phyloP scores from a whole-genome alignment of 2,113 vertebrate species.

The Urocitellus parryii region DNA sequence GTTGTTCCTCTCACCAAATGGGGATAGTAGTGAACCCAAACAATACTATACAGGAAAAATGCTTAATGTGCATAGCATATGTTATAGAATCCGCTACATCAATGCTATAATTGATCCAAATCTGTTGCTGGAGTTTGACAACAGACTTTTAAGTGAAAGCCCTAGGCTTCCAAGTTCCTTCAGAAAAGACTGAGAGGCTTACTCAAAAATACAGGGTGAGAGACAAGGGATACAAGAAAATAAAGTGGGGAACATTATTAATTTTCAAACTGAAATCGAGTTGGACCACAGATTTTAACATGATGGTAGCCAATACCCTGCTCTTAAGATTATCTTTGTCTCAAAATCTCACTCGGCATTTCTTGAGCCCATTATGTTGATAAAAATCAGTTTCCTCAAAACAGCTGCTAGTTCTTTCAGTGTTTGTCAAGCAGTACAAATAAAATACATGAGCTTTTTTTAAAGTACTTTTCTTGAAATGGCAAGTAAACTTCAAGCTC shows the following conservation, averaged over 20 bases:
- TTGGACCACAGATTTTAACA: not conserved
- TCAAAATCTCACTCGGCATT: not conserved
- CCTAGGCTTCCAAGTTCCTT: not conserved
- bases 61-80: not conserved
- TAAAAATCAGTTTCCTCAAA: not conserved
- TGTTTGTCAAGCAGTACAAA: conserved; percentile 18
- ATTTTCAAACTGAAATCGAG: conserved; percentile 2
- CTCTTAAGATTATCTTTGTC: not conserved
- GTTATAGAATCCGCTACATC: not conserved
- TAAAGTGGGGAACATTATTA: not conserved
- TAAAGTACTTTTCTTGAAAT: conserved; percentile 33
- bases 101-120: not conserved
- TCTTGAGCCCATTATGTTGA: not conserved
- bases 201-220: not conserved
- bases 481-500: conserved; percentile 21
- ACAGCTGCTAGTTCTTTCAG: not conserved
- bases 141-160: not conserved
- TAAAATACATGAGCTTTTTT: not conserved
- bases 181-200: not conserved
- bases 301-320: not conserved
- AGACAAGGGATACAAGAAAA: not conserved
- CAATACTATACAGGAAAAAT: not conserved
- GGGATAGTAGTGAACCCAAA: not conserved
- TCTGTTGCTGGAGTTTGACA: not conserved
- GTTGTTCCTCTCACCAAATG: not conserved